Evolutionary conservation across 92 coral and sea anemone genomes (phyloP).

Genomic region (Palythoa heliodiscus): DNA sequence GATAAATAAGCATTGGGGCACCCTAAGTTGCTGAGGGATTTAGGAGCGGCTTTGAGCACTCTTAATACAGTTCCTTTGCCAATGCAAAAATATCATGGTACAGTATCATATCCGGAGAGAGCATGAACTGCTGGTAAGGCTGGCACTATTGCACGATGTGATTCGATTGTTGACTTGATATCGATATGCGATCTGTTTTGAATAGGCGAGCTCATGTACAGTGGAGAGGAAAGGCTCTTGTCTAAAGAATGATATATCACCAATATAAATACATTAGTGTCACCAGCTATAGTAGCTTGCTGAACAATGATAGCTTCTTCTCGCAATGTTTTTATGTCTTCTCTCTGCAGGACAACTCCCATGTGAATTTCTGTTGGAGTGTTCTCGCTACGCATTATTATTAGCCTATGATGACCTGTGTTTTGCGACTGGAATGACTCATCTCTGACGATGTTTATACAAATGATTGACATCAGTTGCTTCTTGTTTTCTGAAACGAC

Average conservation of each 20-base stretch:
- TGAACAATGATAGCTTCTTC: slow-evolving; percentile 53
- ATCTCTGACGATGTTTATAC: too few relatives aligned
- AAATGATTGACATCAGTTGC: too few relatives aligned
- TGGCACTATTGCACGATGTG: not conserved
- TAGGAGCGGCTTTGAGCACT: not conserved
- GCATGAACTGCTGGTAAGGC: not conserved
- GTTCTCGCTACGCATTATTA: too few relatives aligned
- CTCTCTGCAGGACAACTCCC: too few relatives aligned
- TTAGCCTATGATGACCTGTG: too few relatives aligned
- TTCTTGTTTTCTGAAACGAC: too few relatives aligned
- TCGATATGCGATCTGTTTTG: not conserved
- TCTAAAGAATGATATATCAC: too few relatives aligned
- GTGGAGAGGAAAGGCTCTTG: too few relatives aligned
- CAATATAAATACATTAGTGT: too few relatives aligned
- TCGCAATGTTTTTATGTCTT: not conserved
- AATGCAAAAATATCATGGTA: not conserved
- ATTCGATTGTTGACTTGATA: not conserved
- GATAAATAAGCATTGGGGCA: not conserved
- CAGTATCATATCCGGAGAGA: not conserved
- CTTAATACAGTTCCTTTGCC: not conserved
- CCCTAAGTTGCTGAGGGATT: not conserved
- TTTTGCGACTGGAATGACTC: too few relatives aligned
- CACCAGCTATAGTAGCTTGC: slow-evolving; percentile 6
- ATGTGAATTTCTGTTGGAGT: too few relatives aligned
- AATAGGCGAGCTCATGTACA: not conserved